phyloP scores from a whole-genome alignment of 2,113 vertebrate genomes.

The Gasterosteus nipponicus region DNA sequence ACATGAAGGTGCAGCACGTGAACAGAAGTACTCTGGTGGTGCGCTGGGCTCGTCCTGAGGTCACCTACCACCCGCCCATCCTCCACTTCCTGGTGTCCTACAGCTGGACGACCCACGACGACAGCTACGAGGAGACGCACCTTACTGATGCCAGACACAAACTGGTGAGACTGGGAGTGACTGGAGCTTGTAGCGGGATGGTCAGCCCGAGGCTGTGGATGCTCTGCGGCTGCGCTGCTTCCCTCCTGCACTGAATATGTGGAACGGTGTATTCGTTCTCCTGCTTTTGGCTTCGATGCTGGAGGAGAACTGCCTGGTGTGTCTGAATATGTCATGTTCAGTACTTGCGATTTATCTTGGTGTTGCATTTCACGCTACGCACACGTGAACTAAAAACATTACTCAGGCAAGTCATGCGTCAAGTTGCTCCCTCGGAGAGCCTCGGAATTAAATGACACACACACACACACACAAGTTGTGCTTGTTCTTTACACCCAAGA shows the following conservation, averaged over 20 bases:
- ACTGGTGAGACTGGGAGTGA: slow-evolving; percentile 83
- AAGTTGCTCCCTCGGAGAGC: too few species aligned
- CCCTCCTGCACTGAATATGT: not conserved
- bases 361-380: not conserved
- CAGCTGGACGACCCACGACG: slow-evolving; percentile 97
- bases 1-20: slow-evolving; percentile 96
- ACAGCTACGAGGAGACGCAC: slow-evolving; percentile 94
- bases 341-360: not conserved
- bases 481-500: too few species aligned
- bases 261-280: not conserved
- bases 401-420: too few species aligned
- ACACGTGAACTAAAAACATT: too few species aligned
- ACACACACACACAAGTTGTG: too few species aligned
- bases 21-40: slow-evolving; percentile 91
- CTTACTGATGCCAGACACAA: slow-evolving; percentile 92
- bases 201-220: not conserved
- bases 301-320: not conserved
- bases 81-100: slow-evolving; percentile 96
- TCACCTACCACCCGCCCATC: slow-evolving; percentile 93
- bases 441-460: too few species aligned
- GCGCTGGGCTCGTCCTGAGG: slow-evolving; percentile 91
- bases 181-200: not conserved
- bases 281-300: not conserved
- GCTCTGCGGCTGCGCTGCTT: not conserved
- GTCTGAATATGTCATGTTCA: not conserved